A percentile compares a stretch with the other conserved stretches of the same genome.
Evolutionary conservation across 2,113 vertebrate genomes (phyloP).

Genomic region (Apaloderma vittatum): DNA sequence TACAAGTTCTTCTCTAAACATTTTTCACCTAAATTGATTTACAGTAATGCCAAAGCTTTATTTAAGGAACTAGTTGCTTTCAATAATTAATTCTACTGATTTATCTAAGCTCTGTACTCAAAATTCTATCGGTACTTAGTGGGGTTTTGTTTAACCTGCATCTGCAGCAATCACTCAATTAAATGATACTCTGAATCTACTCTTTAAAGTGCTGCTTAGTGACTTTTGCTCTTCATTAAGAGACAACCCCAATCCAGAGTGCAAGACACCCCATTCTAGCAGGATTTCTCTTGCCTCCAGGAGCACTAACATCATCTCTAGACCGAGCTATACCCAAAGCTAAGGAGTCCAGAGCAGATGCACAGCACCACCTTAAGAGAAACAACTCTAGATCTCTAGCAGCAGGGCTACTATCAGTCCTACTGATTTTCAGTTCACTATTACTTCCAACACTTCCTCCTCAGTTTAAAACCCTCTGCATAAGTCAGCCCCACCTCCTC

Average conservation of each 20-base stretch:
- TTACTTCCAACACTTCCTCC: neutral
- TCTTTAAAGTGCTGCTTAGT: neutral
- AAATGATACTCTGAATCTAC: neutral
- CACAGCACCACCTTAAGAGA: neutral
- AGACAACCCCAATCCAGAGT: neutral
- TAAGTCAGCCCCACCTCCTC: neutral
- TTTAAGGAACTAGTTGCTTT: neutral
- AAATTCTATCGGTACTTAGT: neutral
- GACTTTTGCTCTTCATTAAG: neutral
- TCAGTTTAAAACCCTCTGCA: neutral
- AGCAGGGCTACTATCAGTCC: neutral
- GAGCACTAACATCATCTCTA: neutral
- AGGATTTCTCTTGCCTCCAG: neutral
- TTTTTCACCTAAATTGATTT: slow-evolving; percentile 25
- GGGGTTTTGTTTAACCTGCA: neutral
- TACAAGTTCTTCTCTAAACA: neutral
- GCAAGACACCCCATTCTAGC: neutral
- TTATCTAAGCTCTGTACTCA: neutral
- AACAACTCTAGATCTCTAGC: neutral
- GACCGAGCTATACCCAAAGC: neutral
- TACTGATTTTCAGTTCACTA: neutral
- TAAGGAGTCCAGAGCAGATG: neutral
- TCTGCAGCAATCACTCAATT: neutral
- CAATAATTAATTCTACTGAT: neutral
- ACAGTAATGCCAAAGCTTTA: neutral